phyloP scores from a whole-genome alignment of 2,888 invertebrate species.

The Seladonia tumulorum region DNA sequence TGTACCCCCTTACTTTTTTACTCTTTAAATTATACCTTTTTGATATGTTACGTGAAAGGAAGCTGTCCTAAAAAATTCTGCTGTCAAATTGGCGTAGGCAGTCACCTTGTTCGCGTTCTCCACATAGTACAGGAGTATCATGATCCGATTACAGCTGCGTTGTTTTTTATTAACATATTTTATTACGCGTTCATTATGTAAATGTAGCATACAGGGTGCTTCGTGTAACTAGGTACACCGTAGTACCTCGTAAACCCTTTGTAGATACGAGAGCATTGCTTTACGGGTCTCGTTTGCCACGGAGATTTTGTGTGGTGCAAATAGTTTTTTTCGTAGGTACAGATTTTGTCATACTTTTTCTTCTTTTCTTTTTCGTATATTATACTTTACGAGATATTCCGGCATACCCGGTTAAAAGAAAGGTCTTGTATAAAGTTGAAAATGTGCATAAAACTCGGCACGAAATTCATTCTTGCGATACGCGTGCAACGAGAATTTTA shows the following conservation, averaged over 20 bases:
- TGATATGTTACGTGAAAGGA: no score
- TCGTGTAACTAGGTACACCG: background rate
- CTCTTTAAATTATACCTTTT: no score
- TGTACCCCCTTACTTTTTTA: no score
- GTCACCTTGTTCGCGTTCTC: background rate
- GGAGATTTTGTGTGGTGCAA: background rate
- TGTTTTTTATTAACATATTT: background rate
- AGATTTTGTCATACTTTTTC: background rate
- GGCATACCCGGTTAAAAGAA: background rate
- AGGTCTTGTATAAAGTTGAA: background rate
- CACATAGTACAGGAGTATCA: background rate
- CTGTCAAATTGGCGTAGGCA: background rate
- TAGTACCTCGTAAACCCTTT: background rate
- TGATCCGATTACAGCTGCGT: background rate
- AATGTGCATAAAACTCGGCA: background rate
- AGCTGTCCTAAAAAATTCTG: no score
- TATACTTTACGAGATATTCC: background rate
- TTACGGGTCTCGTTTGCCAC: background rate
- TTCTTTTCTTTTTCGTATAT: background rate
- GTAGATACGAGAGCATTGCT: background rate
- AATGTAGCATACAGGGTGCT: background rate
- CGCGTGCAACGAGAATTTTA: background rate
- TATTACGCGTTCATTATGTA: background rate
- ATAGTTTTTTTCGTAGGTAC: background rate
- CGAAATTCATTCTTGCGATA: background rate